phyloP scores from a whole-genome alignment of 2,113 vertebrate species.

The Trogon surrucura region DNA sequence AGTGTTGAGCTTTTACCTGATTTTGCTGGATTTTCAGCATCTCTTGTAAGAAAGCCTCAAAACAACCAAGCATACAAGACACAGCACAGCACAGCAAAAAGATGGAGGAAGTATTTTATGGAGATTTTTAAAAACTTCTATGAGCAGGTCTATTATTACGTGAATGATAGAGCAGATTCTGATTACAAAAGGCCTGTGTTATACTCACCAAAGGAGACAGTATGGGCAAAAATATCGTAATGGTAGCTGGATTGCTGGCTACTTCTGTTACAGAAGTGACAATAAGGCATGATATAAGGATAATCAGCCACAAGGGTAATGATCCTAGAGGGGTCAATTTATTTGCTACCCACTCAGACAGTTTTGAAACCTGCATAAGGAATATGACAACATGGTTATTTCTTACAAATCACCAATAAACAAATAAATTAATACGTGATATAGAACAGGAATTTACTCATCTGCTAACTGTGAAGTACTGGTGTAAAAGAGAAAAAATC shows the following conservation, averaged over 20 bases:
- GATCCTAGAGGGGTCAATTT: slow-evolving; percentile 87
- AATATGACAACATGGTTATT: not conserved
- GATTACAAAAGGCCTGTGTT: not conserved
- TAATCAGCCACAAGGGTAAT: slow-evolving; percentile 80
- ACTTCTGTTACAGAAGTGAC: slow-evolving; percentile 92
- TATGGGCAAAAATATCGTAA: slow-evolving; percentile 91
- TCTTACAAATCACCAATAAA: not conserved
- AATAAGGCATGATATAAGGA: slow-evolving; percentile 86
- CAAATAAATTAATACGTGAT: not conserved
- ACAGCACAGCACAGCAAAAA: not conserved
- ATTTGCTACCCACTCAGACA: slow-evolving; percentile 86
- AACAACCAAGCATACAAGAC: not conserved
- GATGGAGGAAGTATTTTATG: not conserved
- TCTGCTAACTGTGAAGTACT: not conserved
- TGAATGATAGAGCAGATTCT: not conserved
- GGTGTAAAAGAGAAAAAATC: not conserved
- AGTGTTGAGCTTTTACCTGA: not conserved
- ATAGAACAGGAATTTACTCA: not conserved
- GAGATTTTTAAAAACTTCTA: not conserved
- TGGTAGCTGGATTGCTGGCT: slow-evolving; percentile 92
- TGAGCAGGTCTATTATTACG: not conserved
- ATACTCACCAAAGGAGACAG: slow-evolving; percentile 87
- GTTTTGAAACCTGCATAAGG: slow-evolving; percentile 81
- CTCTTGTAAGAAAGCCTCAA: not conserved
- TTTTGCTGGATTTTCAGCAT: not conserved